phyloP scores from a whole-genome alignment of 2,797 vertebrate species.

The Chloroceryle inda region DNA sequence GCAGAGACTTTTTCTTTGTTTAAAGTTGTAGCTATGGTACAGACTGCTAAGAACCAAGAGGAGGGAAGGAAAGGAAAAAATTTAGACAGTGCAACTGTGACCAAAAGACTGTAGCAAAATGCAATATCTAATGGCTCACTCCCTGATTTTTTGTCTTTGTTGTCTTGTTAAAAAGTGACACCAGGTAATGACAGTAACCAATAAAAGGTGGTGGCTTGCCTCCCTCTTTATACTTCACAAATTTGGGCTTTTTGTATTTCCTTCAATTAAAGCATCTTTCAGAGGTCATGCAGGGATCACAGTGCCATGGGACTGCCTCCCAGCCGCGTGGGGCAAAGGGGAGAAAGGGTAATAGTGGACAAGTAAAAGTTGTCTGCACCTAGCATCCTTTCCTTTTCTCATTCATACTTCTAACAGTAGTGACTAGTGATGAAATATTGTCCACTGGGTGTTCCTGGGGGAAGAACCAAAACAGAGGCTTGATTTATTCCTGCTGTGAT shows the following conservation, averaged over 20 bases:
- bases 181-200: not conserved
- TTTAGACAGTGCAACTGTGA: not conserved
- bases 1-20: not conserved
- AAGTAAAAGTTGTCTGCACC: not conserved
- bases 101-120: not conserved
- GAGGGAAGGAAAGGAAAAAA: not conserved
- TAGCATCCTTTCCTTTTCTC: constrained; percentile 3
- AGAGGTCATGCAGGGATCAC: not conserved
- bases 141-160: not conserved
- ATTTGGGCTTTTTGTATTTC: constrained; percentile 1
- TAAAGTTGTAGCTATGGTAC: not conserved
- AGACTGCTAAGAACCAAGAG: not conserved
- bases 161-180: constrained; percentile 2
- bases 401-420: not conserved
- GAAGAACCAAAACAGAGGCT: not conserved
- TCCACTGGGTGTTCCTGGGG: not conserved
- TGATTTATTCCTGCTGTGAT: not conserved
- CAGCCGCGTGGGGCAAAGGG: constrained; percentile 10
- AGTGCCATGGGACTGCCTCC: not conserved
- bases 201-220: not conserved
- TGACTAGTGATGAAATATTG: not conserved
- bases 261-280: not conserved
- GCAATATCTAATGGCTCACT: not conserved
- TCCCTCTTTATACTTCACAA: not conserved
- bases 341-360: not conserved